Evolutionary conservation across 2,113 vertebrate species (phyloP), one percentile per base, ranked within the genome.

Genomic region (Oryzias woworae): DNA sequence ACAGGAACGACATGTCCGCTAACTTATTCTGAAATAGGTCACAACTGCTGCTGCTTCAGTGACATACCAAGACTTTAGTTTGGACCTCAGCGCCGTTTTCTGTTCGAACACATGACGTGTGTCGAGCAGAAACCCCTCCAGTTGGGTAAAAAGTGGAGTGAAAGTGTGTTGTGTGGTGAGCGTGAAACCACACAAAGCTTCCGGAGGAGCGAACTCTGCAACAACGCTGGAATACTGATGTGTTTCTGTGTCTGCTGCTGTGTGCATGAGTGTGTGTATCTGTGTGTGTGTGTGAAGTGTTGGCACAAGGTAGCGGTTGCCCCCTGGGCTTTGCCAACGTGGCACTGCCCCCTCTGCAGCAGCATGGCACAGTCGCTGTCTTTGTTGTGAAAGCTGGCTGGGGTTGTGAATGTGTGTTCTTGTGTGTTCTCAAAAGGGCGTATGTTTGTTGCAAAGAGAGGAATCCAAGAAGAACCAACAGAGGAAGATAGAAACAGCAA

Each of bases 251-350:
- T 53, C 23, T 52, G 50, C 26, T 57, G 45, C 7, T 42, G 64
- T 48, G 75, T 62, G 53, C 62, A 52, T 42, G 71, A 55, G 71
- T 52, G 63, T 47, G 69, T 49, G 67, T 56, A 48, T 45, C 57
- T 53, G 65, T 42, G 58, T 44, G 75, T 56, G 59, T 22, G 60
- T 64, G 81, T 44, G 65, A 78, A 73, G 72, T 84, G 83, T 72
- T 88, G 87, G 87, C 87, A 87, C 66, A 28, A 87, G 87, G 81
- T 85, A 82, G 81, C 71, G 62, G 79, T 81, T 79, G 85, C 87
- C 87, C 85, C 85, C 81, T 80, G 87, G 87, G 85, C 81, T 78
- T 88, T 84, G 83, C 87, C 85, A 88, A 84, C 57, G 66, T 88
- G 83, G 81, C 87, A 71, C 85, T 88, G 85, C 85, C 87, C 85